Base-by-base conservation (phyloP, 2,888 invertebrate species). In the Drosophila crucigera region DNA sequence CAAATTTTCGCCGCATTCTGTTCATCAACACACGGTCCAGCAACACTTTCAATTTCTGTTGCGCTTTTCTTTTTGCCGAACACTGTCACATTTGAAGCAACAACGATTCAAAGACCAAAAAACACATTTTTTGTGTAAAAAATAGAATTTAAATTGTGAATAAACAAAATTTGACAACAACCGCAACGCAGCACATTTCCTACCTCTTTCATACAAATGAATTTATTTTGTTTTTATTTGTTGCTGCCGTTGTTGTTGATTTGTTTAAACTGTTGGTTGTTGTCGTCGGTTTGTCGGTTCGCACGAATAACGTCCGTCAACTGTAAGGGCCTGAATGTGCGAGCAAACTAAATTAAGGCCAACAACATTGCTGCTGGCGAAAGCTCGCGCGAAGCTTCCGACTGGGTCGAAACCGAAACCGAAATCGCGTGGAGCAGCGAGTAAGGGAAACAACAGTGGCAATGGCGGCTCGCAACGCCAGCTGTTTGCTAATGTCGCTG, bases 341-440 rank as follows among this genome's bases (percentile, higher is more conserved):
- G 80, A 76, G 78, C 76, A 80, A 89, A 89, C 85, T 85, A 71
- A 85, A 84, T 86, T 84, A 81, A 83, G 87, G 84, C 84, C 84
- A 84, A 86, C 78, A 84, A 89, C 74, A 74, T 68, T 71, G 78
- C 59, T 68, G 83, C 61, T 68, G 71, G 80, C 83, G 75, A 89
- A 84, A 84, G 85, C 82, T 82, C 73, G 43, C 61, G 25, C 73
- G 64, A 77, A 79, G 81, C 79, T 79, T 73, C 67, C 71, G 68
- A 82, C 67, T 74, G 78, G 74, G 80, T 82, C 80, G 71, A 82
- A 82, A 80, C 62, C 80, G 71, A 82, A 82, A 81, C 60, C 74
- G 68, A 77, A 66, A 69, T 60, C 70, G 76, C 62, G 59, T 68
- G 74, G 49, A 60, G 56, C 47, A 59, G 59, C 49, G 62, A 75